A percentile compares a stretch with the other conserved stretches of the same genome.
Evolutionary conservation across 37 sponge, comb jelly and placozoan species (phyloP).

Genomic region (Hexactinellida sp.): DNA sequence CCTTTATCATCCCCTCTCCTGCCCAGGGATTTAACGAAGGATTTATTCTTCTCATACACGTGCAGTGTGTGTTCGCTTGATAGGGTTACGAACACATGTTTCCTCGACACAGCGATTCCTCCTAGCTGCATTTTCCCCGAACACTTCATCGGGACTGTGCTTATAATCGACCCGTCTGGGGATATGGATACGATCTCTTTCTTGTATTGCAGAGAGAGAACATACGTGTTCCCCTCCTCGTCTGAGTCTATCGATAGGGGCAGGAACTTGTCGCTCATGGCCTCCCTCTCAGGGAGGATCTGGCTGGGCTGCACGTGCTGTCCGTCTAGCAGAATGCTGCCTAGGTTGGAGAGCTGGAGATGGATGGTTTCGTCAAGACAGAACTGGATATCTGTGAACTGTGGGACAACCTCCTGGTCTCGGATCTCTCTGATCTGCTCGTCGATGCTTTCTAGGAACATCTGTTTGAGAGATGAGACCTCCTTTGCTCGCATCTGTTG

Average conservation of each 20-base stretch:
- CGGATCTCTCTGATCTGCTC: not conserved
- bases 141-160: not conserved
- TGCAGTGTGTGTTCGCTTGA: not conserved
- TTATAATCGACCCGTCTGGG: not conserved
- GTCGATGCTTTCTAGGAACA: not conserved
- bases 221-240: not conserved
- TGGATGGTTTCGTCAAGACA: not conserved
- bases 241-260: not conserved
- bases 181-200: not conserved
- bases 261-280: not conserved
- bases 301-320: not conserved
- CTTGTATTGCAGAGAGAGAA: conserved; percentile 1
- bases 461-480: not conserved
- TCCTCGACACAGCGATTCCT: not conserved
- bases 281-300: not conserved
- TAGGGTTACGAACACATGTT: not conserved
- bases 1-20: conserved; percentile 8
- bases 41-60: conserved; percentile 8
- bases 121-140: conserved; percentile 5
- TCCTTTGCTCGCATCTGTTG: not conserved
- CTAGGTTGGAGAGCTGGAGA: not conserved
- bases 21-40: not conserved
- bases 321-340: not conserved
- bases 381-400: conserved; percentile 1
- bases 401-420: not conserved